Base-by-base conservation (phyloP, 2,113 vertebrate species). In the Etheostoma cragini region DNA sequence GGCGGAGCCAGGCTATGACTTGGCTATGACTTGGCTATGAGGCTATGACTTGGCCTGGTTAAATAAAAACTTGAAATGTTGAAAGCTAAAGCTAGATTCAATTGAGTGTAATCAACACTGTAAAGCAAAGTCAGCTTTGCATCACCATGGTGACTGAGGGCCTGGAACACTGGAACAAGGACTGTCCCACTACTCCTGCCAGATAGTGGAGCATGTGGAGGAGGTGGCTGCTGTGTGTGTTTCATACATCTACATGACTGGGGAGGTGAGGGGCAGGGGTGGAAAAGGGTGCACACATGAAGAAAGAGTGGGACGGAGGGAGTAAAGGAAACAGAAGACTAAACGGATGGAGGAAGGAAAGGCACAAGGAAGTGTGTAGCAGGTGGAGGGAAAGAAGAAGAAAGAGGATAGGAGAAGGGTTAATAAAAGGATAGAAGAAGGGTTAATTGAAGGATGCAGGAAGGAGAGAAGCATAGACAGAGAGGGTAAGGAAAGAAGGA, bases 121-220 rank as follows among this genome's bases (percentile, higher is more conserved):
- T 26, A 26, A 26, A 26, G 26, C 65, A 16, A 3, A 11, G 19
- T 54, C 61, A 33, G 83, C 72, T 79, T 86, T 77, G 64, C 78
- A 85, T 90, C 58, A 19, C 65, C 82, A 90, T 91, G 82, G 83
- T n/a, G 77, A 93, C 56, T 7, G 5, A 72, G 46, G 72, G 73
- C n/a, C n/a, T n/a, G n/a, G n/a, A n/a, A n/a, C n/a, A 84, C 69
- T 19, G 26, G 56, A 79, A 71, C 76, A 69, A 64, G 21, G 76
- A 56, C 68, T 17, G 45, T 76, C 86, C 78, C 67, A 62, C 73
- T n/a, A 63, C 30, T 72, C 24, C 60, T 77, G 64, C 66, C 7
- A 11, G 33, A 82, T 49, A 82, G 33, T 16, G 71, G 66, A 62
- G 63, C 15, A 50, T 22, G 24, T 72, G 52, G 26, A 47, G 38